Evolutionary conservation across 1,140 invertebrate genomes (phyloP).

Genomic region (Triops cancriformis): DNA sequence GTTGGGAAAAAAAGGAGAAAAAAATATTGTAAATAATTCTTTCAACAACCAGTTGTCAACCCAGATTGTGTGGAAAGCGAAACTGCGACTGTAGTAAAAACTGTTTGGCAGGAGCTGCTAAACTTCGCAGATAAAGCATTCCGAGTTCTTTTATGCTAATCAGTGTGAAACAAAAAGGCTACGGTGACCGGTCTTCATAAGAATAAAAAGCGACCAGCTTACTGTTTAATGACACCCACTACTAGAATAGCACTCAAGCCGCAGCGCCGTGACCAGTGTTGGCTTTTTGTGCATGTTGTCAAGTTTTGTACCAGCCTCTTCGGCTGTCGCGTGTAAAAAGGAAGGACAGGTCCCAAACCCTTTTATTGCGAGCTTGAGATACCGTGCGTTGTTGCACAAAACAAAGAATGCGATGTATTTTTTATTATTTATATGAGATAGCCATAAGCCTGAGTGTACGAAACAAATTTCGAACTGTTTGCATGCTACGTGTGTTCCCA

Average conservation of each 20-base stretch:
- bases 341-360: background rate
- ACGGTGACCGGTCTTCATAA: background rate
- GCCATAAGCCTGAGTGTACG: background rate
- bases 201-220: background rate
- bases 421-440: background rate
- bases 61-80: too few species aligned
- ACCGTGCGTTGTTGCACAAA: background rate
- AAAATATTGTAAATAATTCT: too few species aligned
- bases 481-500: background rate
- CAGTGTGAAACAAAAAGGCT: background rate
- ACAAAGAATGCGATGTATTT: background rate
- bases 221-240: background rate
- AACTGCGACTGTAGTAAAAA: background rate
- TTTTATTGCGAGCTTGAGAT: background rate
- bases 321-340: background rate
- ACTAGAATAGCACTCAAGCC: background rate
- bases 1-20: too few species aligned
- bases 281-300: background rate
- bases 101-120: background rate
- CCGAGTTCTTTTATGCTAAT: background rate
- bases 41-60: too few species aligned
- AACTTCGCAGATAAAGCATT: background rate
- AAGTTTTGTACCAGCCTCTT: background rate
- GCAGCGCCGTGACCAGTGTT: background rate
- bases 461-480: background rate